phyloP scores from a whole-genome alignment of 2,113 vertebrate species.

The Cinclus mexicanus region DNA sequence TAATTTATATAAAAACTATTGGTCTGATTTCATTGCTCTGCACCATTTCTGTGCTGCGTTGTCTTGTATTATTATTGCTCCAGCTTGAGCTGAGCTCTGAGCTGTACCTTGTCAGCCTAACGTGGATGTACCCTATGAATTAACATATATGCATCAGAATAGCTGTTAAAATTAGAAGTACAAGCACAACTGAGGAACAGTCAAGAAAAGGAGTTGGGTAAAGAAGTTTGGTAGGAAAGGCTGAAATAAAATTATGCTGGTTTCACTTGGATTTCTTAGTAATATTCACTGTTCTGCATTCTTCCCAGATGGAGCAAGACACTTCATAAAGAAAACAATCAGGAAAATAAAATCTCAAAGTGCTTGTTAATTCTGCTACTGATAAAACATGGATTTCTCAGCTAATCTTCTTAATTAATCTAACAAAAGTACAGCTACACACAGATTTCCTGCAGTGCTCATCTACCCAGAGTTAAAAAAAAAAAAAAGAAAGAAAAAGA shows the following conservation, averaged over 20 bases:
- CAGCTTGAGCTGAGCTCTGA: neutral
- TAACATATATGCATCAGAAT: conserved; percentile 39
- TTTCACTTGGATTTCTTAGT: neutral
- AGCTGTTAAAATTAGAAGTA: conserved; percentile 46
- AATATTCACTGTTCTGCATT: neutral
- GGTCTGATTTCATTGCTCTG: neutral
- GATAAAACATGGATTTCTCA: neutral
- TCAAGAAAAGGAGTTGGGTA: neutral
- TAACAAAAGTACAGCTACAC: neutral
- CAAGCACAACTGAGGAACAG: neutral
- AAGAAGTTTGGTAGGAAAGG: neutral
- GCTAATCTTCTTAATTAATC: conserved; percentile 24
- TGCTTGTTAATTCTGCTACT: neutral
- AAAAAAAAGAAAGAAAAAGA: no score
- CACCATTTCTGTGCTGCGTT: neutral
- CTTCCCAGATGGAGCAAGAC: neutral
- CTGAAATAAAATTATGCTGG: neutral
- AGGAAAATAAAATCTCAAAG: neutral
- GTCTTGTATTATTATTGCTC: neutral
- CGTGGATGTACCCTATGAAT: neutral
- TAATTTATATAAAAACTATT: neutral
- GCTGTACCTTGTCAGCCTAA: neutral
- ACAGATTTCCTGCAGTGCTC: conserved; percentile 7
- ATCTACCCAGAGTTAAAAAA: neutral
- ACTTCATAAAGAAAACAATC: neutral